phyloP scores from a whole-genome alignment of 2,797 vertebrate genomes.

The Diceros bicornis region DNA sequence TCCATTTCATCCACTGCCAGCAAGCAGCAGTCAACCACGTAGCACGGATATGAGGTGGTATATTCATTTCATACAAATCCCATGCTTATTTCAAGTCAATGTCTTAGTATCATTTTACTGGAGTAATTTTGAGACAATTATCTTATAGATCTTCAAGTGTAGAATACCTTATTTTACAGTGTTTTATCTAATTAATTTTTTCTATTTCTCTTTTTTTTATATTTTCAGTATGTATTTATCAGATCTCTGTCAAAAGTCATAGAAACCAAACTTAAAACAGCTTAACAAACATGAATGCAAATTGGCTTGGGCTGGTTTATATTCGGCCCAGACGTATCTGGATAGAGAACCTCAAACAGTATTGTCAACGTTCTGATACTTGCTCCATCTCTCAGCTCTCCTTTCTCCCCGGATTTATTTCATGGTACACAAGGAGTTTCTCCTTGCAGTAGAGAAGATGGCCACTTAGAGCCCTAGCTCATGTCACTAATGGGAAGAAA shows the following conservation, averaged over 20 bases:
- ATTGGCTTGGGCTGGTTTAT: fast-evolving
- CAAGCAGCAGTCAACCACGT: fast-evolving
- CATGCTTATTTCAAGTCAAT: too few relatives aligned
- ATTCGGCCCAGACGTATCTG: fast-evolving
- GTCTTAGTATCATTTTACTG: neutral
- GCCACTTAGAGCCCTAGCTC: fast-evolving
- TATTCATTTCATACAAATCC: neutral
- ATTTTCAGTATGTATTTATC: too few relatives aligned
- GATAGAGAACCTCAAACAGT: fast-evolving
- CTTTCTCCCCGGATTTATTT: fast-evolving
- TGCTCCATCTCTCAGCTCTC: neutral
- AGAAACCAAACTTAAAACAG: neutral
- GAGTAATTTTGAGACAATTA: neutral
- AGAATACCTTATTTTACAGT: neutral
- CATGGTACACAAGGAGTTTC: fast-evolving
- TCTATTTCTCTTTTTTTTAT: fast-evolving
- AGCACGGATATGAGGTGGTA: fast-evolving
- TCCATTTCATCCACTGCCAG: neutral
- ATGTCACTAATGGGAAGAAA: neutral
- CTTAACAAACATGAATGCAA: neutral
- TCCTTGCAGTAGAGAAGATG: fast-evolving
- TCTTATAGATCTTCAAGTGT: neutral
- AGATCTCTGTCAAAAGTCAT: neutral
- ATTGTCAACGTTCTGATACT: fast-evolving
- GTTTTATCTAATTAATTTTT: too few relatives aligned